phyloP scores from a whole-genome alignment of 1,140 invertebrate species.

The Helicoverpa armigera region DNA sequence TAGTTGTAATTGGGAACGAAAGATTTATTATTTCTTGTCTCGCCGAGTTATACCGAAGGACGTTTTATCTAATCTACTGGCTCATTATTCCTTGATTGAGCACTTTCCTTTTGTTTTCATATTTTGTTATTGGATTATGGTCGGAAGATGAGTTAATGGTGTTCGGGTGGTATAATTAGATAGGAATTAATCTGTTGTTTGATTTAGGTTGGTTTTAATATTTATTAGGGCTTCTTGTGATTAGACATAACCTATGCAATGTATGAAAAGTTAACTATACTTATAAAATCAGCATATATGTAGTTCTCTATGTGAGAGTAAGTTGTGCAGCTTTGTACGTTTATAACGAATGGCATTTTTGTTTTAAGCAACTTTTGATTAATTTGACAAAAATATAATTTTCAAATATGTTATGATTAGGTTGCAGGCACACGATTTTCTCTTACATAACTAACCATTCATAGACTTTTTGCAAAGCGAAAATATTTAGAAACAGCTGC shows the following conservation, averaged over 20 bases:
- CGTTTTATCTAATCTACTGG: constrained; percentile 72
- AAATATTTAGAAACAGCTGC: neutral
- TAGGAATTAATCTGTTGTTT: constrained; percentile 26
- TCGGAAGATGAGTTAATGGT: constrained; percentile 17
- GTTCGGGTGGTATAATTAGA: constrained; percentile 23
- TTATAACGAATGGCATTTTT: too few relatives aligned
- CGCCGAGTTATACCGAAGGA: constrained; percentile 56
- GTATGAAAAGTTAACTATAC: too few relatives aligned
- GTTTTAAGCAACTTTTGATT: too few relatives aligned
- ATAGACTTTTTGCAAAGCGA: neutral
- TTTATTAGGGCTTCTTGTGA: too few relatives aligned
- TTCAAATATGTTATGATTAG: too few relatives aligned
- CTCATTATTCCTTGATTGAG: constrained; percentile 76
- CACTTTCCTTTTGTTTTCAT: constrained; percentile 60
- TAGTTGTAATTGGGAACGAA: constrained; percentile 67
- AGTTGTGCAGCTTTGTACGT: too few relatives aligned
- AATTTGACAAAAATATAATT: too few relatives aligned
- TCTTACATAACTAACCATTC: too few relatives aligned
- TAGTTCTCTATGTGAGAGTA: too few relatives aligned
- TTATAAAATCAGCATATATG: too few relatives aligned
- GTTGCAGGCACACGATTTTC: too few relatives aligned
- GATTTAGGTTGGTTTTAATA: neutral
- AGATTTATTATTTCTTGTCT: constrained; percentile 70
- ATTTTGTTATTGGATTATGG: constrained; percentile 58
- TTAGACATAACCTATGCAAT: too few relatives aligned